A percentile compares a stretch with the other conserved stretches of the same genome.
Evolutionary conservation across 1,140 invertebrate genomes (phyloP).

Genomic region (Campoletis sonorensis): DNA sequence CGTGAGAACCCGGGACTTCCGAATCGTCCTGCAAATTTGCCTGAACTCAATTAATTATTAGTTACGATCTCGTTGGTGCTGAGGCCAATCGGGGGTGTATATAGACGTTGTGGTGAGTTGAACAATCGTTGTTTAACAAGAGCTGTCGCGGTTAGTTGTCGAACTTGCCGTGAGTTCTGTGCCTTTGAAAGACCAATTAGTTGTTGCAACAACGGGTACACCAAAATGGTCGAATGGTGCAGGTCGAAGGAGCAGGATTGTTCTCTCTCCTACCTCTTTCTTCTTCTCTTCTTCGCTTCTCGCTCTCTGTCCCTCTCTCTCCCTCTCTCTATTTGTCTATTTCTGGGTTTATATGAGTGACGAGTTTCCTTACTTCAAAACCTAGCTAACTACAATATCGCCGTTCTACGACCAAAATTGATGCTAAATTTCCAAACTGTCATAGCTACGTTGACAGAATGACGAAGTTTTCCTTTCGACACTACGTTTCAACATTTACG

Average conservation of each 20-base stretch:
- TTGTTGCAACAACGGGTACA: conserved; percentile 43
- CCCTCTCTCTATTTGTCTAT: background rate
- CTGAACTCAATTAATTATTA: conserved; percentile 66
- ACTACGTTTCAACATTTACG: background rate
- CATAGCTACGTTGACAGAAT: background rate
- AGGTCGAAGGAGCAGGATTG: background rate
- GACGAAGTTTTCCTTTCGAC: background rate
- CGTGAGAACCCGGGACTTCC: background rate
- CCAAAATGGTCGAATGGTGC: conserved; percentile 18
- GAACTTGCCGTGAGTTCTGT: conserved; percentile 49
- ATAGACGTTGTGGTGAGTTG: conserved; percentile 16
- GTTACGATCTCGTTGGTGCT: conserved; percentile 60
- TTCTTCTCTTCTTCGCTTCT: no score
- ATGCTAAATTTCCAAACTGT: conserved; percentile 39
- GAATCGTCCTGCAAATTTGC: background rate
- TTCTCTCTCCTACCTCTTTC: conserved; percentile 1
- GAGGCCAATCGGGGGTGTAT: background rate
- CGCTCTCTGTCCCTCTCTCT: background rate
- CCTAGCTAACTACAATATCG: background rate
- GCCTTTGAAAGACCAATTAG: conserved; percentile 65
- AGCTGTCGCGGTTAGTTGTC: conserved; percentile 59
- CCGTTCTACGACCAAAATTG: conserved; percentile 15
- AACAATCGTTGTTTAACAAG: conserved; percentile 67
- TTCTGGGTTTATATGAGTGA: background rate
- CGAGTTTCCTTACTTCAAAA: conserved; percentile 27